These are phyloP conservation scores for Hemithea aestivaria DNA, from an alignment of 2,888 invertebrate genomes.

Conservation along the genomic window DNA sequence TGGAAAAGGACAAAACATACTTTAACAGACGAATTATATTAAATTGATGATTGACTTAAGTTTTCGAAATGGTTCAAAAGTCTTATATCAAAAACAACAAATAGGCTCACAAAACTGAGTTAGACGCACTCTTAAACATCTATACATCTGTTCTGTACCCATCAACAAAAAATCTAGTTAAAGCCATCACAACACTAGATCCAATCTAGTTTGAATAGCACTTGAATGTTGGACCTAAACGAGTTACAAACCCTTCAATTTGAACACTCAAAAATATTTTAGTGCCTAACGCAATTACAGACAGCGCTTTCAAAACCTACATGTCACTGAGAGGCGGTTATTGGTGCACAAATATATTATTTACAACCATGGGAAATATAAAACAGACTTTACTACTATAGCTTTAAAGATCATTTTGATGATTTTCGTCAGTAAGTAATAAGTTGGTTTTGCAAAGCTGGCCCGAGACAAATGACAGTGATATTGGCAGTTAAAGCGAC, in stretches of 20 bases:
- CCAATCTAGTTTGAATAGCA: constrained; percentile 11
- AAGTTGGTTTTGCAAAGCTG: constrained; percentile 43
- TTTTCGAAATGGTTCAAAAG: too few species aligned
- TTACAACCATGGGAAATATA: constrained; percentile 5
- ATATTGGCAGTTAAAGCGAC: constrained; percentile 61
- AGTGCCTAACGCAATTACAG: constrained; percentile 53
- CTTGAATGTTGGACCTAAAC: constrained; percentile 13
- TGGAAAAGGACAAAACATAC: too few species aligned
- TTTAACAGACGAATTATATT: too few species aligned
- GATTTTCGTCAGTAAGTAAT: constrained; percentile 24
- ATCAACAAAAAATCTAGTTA: too few species aligned
- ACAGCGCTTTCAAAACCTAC: constrained; percentile 48
- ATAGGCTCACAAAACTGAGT: too few species aligned
- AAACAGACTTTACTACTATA: constrained; percentile 23
- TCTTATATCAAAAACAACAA: too few species aligned
- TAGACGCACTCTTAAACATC: too few species aligned
- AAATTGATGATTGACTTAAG: too few species aligned
- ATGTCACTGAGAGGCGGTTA: constrained; percentile 53
- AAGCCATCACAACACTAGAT: constrained; percentile 9
- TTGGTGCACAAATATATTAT: constrained; percentile 37
- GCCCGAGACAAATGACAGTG: constrained; percentile 58
- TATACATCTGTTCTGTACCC: too few species aligned
- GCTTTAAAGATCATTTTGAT: constrained; percentile 25
- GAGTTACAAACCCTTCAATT: constrained; percentile 37
- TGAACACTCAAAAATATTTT: constrained; percentile 54